Percentiles rank a stretch among this genome's conserved stretches.
These are phyloP conservation scores for Ptiloglossa arizonensis DNA, from an alignment of 1,140 invertebrate genomes.

Conservation along the genomic window DNA sequence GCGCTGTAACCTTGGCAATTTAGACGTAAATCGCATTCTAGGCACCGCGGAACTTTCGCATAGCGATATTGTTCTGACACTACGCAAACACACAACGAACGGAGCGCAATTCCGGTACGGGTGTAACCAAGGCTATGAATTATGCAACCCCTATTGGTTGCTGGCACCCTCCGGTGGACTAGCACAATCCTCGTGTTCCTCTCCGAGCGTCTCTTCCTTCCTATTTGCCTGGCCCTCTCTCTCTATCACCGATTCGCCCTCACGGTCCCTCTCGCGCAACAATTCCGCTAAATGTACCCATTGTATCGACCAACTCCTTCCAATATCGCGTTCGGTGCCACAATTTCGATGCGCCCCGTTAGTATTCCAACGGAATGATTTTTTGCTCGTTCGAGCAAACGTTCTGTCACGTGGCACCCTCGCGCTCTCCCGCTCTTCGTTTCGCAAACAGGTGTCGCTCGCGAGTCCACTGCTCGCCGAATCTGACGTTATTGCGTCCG, in stretches of 20 bases:
- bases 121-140: slow-evolving; percentile 74
- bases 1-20: slow-evolving; percentile 64
- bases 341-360: slow-evolving; percentile 27
- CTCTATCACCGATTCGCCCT: slow-evolving; percentile 10
- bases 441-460: background rate
- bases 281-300: slow-evolving; percentile 43
- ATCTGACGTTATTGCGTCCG: slow-evolving; percentile 4
- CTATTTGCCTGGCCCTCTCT: slow-evolving; percentile 18
- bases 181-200: slow-evolving; percentile 61
- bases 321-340: slow-evolving; percentile 31
- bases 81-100: slow-evolving; percentile 68
- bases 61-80: slow-evolving; percentile 71
- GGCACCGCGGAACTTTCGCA: slow-evolving; percentile 59
- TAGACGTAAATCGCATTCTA: slow-evolving; percentile 68
- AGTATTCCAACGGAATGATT: slow-evolving; percentile 20
- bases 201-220: slow-evolving; percentile 33
- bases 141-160: slow-evolving; percentile 73
- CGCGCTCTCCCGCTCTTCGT: background rate
- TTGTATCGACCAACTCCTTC: slow-evolving; percentile 56
- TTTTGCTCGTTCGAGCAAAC: slow-evolving; percentile 20
- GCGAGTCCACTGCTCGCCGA: background rate
- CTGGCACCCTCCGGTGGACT: slow-evolving; percentile 63
- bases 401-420: background rate
- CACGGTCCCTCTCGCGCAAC: slow-evolving; percentile 17
- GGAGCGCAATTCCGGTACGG: slow-evolving; percentile 72